A percentile compares a stretch with the other conserved stretches of the same genome.
These are phyloP conservation scores for Drosophila sp. DNA, from an alignment of 1,140 invertebrate genomes.

Conservation along the genomic window DNA sequence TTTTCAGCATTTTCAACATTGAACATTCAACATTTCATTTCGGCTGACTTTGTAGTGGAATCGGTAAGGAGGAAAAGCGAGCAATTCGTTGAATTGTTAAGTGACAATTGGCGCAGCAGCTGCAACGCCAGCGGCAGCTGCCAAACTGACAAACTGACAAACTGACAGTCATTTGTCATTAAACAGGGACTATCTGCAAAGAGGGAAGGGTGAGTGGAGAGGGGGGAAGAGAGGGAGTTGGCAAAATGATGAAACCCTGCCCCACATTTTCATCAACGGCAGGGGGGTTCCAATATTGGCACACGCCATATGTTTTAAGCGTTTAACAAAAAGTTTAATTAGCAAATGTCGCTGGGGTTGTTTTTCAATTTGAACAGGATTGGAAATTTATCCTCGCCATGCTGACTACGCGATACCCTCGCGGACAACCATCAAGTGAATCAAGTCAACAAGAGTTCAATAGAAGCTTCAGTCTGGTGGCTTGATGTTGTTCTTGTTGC, in stretches of 20 bases:
- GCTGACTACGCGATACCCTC: too few species aligned
- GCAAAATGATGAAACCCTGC: too few species aligned
- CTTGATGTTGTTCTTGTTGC: too few species aligned
- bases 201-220: background rate
- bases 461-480: too few species aligned
- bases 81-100: conserved; percentile 39
- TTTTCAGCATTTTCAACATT: too few species aligned
- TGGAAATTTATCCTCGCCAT: too few species aligned
- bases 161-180: conserved; percentile 80
- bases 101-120: conserved; percentile 53
- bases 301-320: conserved; percentile 38
- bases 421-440: too few species aligned
- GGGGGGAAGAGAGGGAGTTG: background rate
- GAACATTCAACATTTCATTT: conserved; percentile 15
- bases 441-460: too few species aligned
- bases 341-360: conserved; percentile 47
- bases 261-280: background rate
- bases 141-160: conserved; percentile 73
- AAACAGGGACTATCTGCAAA: background rate
- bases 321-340: conserved; percentile 67
- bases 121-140: conserved; percentile 40
- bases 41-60: background rate
- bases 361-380: conserved; percentile 16
- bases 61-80: background rate
- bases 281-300: conserved; percentile 14